phyloP scores from a whole-genome alignment of 2,888 invertebrate genomes.

The Calliscelio sp. region DNA sequence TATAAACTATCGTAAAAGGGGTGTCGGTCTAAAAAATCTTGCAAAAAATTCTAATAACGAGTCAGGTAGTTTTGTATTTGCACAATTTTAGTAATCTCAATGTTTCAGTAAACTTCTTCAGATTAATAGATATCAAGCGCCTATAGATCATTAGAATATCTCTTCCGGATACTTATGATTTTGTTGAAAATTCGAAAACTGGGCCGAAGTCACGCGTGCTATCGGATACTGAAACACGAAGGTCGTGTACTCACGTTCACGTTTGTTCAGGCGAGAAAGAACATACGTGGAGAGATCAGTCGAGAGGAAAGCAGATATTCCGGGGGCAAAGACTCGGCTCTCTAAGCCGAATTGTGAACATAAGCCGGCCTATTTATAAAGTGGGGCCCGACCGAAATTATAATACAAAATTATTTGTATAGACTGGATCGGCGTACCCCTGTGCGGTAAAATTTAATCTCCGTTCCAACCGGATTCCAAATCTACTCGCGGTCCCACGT shows the following conservation, averaged over 20 bases:
- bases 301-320: slow-evolving; percentile 55
- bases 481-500: slow-evolving; percentile 72
- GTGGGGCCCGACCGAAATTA: slow-evolving; percentile 78
- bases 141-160: too few species aligned
- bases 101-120: too few species aligned
- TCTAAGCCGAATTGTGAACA: slow-evolving; percentile 74
- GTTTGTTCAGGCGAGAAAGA: slow-evolving; percentile 51
- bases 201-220: slow-evolving; percentile 51
- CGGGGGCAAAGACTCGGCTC: slow-evolving; percentile 61
- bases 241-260: slow-evolving; percentile 46
- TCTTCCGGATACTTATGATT: neutral
- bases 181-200: slow-evolving; percentile 24
- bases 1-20: too few species aligned
- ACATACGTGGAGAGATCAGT: slow-evolving; percentile 49
- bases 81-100: too few species aligned
- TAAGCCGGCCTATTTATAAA: slow-evolving; percentile 82
- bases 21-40: too few species aligned
- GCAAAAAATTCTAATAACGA: too few species aligned
- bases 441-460: slow-evolving; percentile 75
- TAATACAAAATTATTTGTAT: slow-evolving; percentile 76
- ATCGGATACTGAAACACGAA: slow-evolving; percentile 41
- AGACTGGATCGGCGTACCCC: slow-evolving; percentile 73
- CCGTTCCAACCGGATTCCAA: slow-evolving; percentile 73
- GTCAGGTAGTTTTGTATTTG: too few species aligned
- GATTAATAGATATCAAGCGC: too few species aligned